Evolutionary conservation across 2,113 vertebrate species (phyloP).

Genomic region (Catharus fuscescens): DNA sequence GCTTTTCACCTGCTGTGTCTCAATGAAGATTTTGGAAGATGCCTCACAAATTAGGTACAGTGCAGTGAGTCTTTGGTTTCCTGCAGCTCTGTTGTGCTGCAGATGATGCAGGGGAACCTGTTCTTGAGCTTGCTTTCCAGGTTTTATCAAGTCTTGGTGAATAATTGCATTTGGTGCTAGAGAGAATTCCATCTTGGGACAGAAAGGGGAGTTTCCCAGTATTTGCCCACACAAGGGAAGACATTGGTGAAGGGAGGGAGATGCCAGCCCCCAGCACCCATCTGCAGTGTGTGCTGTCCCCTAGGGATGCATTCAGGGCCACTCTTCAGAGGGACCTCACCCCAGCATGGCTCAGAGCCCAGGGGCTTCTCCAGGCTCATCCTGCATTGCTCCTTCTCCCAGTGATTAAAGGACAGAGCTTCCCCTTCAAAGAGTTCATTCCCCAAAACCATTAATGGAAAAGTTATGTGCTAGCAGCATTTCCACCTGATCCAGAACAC

Average conservation of each 20-base stretch:
- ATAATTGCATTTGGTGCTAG: background rate
- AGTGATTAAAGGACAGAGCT: background rate
- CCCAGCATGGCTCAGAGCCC: background rate
- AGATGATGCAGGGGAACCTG: background rate
- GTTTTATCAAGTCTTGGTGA: background rate
- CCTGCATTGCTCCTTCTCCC: background rate
- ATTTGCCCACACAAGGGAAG: fast-evolving
- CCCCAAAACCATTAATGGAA: conserved; percentile 6
- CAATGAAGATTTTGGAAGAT: conserved; percentile 1
- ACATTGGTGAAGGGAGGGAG: background rate
- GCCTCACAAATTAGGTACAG: conserved; percentile 14
- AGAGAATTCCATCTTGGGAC: background rate
- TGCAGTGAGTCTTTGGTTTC: background rate
- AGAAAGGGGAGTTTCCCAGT: background rate
- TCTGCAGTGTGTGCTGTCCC: background rate
- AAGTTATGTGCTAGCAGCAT: conserved; percentile 7
- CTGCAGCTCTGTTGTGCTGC: background rate
- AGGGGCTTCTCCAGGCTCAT: background rate
- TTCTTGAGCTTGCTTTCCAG: background rate
- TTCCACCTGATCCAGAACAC: background rate
- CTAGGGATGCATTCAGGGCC: background rate
- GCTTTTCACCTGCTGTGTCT: background rate
- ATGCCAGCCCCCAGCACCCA: background rate
- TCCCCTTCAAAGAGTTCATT: background rate
- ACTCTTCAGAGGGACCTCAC: background rate